Evolutionary conservation across 1,140 invertebrate genomes (phyloP), one percentile per base, ranked within the genome.

Genomic region (Drosophila orena): DNA sequence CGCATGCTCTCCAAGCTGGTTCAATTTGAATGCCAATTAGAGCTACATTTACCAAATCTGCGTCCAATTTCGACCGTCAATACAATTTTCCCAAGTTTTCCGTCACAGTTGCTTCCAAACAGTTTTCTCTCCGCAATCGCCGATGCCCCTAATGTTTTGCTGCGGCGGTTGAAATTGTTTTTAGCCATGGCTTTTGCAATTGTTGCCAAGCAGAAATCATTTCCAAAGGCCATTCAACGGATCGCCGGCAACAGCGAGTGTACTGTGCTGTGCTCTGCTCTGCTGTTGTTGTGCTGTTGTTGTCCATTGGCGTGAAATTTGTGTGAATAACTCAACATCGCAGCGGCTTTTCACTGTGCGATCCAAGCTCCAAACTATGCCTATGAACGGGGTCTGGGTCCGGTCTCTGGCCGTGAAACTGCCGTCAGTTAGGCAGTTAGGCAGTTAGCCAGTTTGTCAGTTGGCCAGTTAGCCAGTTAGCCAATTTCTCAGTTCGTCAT

Each of bases 281-380:
- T n/a, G 17, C 20, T 44, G 42, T 20, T 43, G 40, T 42, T 43
- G 73, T 59, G 17, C 20, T 44, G 42, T 20, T 43, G 40, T 42
- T 43, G 73, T 59, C 75, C 75, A 88, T 88, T 88, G 79, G 75
- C 79, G 83, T 86, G 78, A 86, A 88, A 81, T 88, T 88, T 88
- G 81, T 86, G 79, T 86, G 81, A 86, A 86, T 83, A 78, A 78
- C 85, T 74, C 74, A 65, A 78, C 30, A 30, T 10, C 30, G 52
- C 60, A 85, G 37, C 43, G 57, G 81, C 59, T 85, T 85, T 85
- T 86, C 81, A 85, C 81, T 77, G 42, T 61, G 74, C 70, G 68
- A 71, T 54, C 64, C 62, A 70, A 72, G 79, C 80, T 54, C 59
- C 62, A 70, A 72, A 84, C 80, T 83, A 81, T 85, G 81, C 81